These are phyloP conservation scores for Plecturocebus donacophilus DNA, from an alignment of 2,113 vertebrate genomes.

Conservation along the genomic window DNA sequence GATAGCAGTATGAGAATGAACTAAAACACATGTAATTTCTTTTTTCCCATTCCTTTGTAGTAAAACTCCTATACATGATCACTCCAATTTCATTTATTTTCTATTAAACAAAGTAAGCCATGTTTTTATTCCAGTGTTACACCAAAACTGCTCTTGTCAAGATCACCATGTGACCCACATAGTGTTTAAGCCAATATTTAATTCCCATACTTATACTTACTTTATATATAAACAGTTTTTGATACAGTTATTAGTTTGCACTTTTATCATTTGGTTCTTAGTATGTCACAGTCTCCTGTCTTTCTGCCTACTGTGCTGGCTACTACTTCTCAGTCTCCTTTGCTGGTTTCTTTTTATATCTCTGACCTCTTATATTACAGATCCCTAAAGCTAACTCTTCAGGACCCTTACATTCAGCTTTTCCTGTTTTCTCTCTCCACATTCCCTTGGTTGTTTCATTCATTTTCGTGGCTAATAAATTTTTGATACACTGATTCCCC, in stretches of 20 bases:
- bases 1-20: no score
- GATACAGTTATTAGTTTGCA: neutral
- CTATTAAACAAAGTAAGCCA: neutral
- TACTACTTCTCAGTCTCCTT: neutral
- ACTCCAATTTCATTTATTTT: neutral
- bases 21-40: neutral
- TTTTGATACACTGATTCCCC: neutral
- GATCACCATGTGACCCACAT: neutral
- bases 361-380: neutral
- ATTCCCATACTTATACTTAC: neutral
- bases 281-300: neutral
- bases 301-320: neutral
- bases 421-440: neutral
- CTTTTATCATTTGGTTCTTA: neutral
- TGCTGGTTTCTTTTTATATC: neutral
- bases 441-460: neutral
- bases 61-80: neutral
- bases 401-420: neutral
- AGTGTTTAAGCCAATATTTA: neutral
- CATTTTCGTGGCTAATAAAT: neutral
- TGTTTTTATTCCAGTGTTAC: neutral
- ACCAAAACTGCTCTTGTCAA: neutral
- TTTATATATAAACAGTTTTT: neutral
- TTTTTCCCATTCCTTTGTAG: neutral
- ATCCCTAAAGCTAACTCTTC: neutral